A percentile compares a stretch with the other conserved stretches of the same genome.
phyloP scores from a whole-genome alignment of 1,140 invertebrate species.

The Drosophila mayri region DNA sequence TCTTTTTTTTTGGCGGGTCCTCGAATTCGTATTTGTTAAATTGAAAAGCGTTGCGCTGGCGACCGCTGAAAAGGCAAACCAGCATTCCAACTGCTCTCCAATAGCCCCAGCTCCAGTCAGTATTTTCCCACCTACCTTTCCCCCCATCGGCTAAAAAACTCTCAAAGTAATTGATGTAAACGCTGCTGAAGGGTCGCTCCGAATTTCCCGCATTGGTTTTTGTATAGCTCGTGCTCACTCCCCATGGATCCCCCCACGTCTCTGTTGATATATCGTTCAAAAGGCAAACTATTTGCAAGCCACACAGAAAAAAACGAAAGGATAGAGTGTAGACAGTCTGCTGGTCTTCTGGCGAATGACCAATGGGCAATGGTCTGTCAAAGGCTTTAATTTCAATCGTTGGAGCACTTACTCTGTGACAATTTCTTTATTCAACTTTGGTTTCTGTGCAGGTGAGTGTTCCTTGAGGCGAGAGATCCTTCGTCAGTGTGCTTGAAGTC shows the following conservation, averaged over 20 bases:
- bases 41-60: slow-evolving; percentile 66
- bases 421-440: slow-evolving; percentile 21
- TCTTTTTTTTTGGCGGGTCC: slow-evolving; percentile 29
- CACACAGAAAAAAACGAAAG: neutral
- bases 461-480: neutral
- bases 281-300: neutral
- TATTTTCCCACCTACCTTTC: neutral
- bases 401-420: slow-evolving; percentile 10
- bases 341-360: neutral
- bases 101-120: neutral
- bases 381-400: slow-evolving; percentile 28
- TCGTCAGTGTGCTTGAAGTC: slow-evolving; percentile 8
- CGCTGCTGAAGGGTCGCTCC: slow-evolving; percentile 28
- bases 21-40: slow-evolving; percentile 69
- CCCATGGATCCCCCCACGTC: neutral
- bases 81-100: slow-evolving; percentile 43
- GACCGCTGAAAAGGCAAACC: slow-evolving; percentile 64
- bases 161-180: slow-evolving; percentile 80
- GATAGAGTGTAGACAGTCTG: neutral
- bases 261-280: slow-evolving; percentile 30
- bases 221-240: slow-evolving; percentile 17
- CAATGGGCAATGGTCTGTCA: slow-evolving; percentile 14
- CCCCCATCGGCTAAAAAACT: slow-evolving; percentile 44
- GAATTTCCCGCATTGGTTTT: slow-evolving; percentile 38
- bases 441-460: neutral